Evolutionary conservation across 2,888 invertebrate genomes (phyloP), one percentile per base, ranked within the genome.

Genomic region (Drosophila barbarae): DNA sequence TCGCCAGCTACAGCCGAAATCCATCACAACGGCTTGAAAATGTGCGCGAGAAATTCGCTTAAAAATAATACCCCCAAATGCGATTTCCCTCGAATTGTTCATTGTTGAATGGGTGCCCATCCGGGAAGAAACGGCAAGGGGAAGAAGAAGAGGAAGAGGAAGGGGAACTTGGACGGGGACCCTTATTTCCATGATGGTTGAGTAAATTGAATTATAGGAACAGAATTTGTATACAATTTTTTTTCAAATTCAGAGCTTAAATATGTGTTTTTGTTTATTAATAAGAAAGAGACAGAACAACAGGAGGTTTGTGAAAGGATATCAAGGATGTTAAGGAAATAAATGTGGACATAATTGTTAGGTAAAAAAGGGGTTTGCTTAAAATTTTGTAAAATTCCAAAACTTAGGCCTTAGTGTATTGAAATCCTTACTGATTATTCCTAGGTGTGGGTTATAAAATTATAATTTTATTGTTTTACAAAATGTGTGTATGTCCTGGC

Each of bases 61-160:
- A 35, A 61, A 59, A 61, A 59, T 61, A 61, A 50, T 42, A 36
- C 18, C 35, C 35, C 60, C 49, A 38, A 57, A 23, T 30, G 53
- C 41, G 61, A 28, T 47, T 56, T 21, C 57, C n/a, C 39, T 38
- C 59, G 44, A 44, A 46, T 55, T 56, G 44, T 59, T 59, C 38
- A 34, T 56, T 46, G 59, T 56, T 32, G 36, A 52, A 13, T n/a
- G 35, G 35, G 42, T 52, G n/a, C 42, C 21, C 21, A 13, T 41
- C 8, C 13, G 13, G 7, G 7, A 13, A 2, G 23, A 26, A 26
- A 26, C 0, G 26, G 6, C 1, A 26, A 26, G 5, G 26, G 26
- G 5, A 26, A 26, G 26, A 6, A 6, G 26, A 26, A 26, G 6
- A 6, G 5, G 26, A 5, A 26, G 6, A 26, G n/a, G 41, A 21